Conservation (phyloP, 2,888 invertebrate species). For the Ernsta delagoae region DNA sequence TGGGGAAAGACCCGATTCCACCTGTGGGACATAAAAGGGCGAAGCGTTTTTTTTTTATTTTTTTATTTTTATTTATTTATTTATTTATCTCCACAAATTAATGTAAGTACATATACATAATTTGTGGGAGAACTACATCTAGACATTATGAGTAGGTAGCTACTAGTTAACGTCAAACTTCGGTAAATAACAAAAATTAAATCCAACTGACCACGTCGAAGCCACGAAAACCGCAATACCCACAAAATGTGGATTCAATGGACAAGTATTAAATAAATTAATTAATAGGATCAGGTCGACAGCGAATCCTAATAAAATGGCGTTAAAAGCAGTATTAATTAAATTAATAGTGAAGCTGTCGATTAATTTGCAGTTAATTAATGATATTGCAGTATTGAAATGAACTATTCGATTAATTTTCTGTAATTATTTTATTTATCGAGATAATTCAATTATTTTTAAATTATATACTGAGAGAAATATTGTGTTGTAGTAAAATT, state of each 20-base stretch:
- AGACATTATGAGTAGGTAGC: no score
- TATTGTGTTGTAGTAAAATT: no score
- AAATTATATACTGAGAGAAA: neutral
- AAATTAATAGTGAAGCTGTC: conserved; percentile 2
- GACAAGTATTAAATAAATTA: conserved; percentile 26
- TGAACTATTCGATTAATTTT: neutral
- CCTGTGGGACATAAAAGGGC: no score
- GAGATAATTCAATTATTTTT: no score
- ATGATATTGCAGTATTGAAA: conserved; percentile 10
- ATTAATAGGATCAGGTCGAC: conserved; percentile 7
- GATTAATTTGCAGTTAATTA: conserved; percentile 20
- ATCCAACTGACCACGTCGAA: conserved; percentile 17
- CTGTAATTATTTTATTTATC: no score
- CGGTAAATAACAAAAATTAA: conserved; percentile 31
- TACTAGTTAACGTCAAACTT: conserved; percentile 1
- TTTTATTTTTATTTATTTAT: no score
- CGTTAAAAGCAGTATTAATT: conserved; percentile 16
- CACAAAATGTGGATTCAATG: conserved; percentile 26
- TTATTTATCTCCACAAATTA: no score
- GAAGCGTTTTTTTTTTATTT: no score
- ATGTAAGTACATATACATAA: no score
- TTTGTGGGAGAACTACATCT: no score
- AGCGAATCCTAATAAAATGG: conserved; percentile 21
- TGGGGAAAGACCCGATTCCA: no score
- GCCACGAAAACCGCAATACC: conserved; percentile 6